A percentile compares a stretch with the other conserved stretches of the same genome.
Evolutionary conservation across 1,140 invertebrate species (phyloP).

Genomic region (Oscheius sp.): DNA sequence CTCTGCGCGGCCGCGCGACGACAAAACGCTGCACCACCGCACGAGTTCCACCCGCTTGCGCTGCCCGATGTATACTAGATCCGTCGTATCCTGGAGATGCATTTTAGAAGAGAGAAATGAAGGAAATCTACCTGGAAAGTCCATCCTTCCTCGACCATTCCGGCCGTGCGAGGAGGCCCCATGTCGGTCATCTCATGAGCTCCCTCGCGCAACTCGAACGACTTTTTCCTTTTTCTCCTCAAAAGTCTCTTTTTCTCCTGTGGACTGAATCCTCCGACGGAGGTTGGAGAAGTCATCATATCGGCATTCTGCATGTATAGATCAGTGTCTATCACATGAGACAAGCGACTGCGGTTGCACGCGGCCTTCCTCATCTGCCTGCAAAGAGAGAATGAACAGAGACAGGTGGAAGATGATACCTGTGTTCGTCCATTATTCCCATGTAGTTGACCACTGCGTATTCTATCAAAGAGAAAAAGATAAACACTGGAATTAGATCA

Average conservation of each 20-base stretch:
- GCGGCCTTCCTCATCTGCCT: constrained; percentile 57
- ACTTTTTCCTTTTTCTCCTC: constrained; percentile 33
- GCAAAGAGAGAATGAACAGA: constrained; percentile 17
- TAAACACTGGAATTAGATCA: constrained; percentile 32
- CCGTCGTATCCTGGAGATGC: constrained; percentile 44
- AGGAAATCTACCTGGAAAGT: constrained; percentile 47
- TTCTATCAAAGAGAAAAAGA: constrained; percentile 44
- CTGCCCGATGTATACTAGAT: constrained; percentile 53
- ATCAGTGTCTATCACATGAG: constrained; percentile 55
- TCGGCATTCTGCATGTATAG: constrained; percentile 27
- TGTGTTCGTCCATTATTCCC: constrained; percentile 59
- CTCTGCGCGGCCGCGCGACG: constrained; percentile 57
- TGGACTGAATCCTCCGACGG: constrained; percentile 32
- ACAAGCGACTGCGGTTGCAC: constrained; percentile 52
- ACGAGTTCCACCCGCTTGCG: constrained; percentile 57
- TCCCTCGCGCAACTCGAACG: constrained; percentile 25
- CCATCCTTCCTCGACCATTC: constrained; percentile 42
- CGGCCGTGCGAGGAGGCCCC: constrained; percentile 31
- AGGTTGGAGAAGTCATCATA: constrained; percentile 18
- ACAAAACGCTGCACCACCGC: constrained; percentile 56
- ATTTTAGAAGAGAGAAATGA: neutral
- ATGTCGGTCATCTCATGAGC: constrained; percentile 41
- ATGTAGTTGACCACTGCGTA: constrained; percentile 48
- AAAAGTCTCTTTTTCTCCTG: constrained; percentile 37
- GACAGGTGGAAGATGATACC: constrained; percentile 20